phyloP scores from a whole-genome alignment of 1,140 invertebrate genomes.

The Atta colombica region DNA sequence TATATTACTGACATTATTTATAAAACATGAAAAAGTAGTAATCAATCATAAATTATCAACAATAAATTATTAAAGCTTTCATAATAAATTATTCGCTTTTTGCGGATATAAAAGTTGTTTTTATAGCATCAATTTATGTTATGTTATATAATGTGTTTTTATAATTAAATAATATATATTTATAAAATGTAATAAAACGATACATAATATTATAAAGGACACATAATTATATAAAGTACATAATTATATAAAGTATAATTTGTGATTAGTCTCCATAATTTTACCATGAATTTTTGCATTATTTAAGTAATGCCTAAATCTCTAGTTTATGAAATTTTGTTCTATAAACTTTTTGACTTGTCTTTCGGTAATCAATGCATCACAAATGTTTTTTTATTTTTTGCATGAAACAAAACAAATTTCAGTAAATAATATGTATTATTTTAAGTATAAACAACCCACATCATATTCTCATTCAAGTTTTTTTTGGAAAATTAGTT shows the following conservation, averaged over 20 bases:
- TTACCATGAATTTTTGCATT: background rate
- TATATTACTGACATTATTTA: background rate
- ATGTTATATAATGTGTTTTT: background rate
- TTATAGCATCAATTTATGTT: background rate
- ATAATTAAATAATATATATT: background rate
- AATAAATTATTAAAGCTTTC: background rate
- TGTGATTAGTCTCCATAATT: background rate
- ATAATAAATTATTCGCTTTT: background rate
- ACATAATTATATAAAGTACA: no score
- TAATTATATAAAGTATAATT: background rate
- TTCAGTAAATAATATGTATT: background rate
- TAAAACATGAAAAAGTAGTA: background rate
- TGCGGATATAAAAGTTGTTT: background rate
- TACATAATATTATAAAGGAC: background rate
- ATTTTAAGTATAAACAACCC: background rate
- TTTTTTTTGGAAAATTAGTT: conserved; percentile 2
- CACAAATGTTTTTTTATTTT: background rate
- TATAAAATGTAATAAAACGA: background rate
- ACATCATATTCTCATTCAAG: background rate
- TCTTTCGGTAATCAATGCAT: background rate
- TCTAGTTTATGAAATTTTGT: background rate
- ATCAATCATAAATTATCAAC: no score
- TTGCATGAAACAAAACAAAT: background rate
- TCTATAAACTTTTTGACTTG: background rate
- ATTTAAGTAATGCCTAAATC: background rate